Evolutionary conservation across 2,888 invertebrate species (phyloP), one percentile per base, ranked within the genome.

Genomic region (Alloplasta piceator): DNA sequence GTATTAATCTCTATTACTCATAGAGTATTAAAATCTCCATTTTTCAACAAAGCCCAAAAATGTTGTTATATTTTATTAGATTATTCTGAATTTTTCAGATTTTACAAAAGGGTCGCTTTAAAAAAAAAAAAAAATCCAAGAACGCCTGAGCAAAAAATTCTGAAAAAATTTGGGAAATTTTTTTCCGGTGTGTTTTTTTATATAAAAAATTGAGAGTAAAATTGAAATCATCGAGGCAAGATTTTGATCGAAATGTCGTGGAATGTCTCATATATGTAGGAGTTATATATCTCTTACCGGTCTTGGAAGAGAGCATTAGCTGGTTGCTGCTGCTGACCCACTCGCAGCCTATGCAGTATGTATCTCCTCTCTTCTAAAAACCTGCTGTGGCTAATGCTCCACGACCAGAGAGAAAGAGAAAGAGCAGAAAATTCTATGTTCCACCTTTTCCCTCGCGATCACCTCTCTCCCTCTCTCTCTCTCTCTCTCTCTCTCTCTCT

Each of bases 291-390:
- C n/a, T 46, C 58, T 60, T 48, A 67, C 52, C 64, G 41, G 64
- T 70, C 70, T 56, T 75, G 39, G 72, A 72, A 60, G 41, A 60
- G 60, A 76, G 76, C 80, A 72, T 76, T 71, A 67, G 67, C 76
- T 64, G 64, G 64, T 56, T 63, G 75, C 56, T 63, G 75, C 76
- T 75, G 78, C 67, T 80, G 73, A 73, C 73, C 67, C 73, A 68
- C 73, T 68, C 78, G 74, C 58, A 26, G 79, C 58, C 71, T 78
- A 72, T 76, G 76, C 66, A 70, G 43, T 41, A 52, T 66, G 43
- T 55, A 48, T 63, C 52, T 68, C 81, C 63, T 80, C 52, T 68
- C 81, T 63, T 80, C 66, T 72, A 80, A 76, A 74, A 76, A 80
- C 80, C 76, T 72, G 80, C 61, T 68, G 67, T 56, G n/a, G 36